Evolutionary conservation across 2,888 invertebrate genomes (phyloP).

Genomic region (Dynastes hyllus): DNA sequence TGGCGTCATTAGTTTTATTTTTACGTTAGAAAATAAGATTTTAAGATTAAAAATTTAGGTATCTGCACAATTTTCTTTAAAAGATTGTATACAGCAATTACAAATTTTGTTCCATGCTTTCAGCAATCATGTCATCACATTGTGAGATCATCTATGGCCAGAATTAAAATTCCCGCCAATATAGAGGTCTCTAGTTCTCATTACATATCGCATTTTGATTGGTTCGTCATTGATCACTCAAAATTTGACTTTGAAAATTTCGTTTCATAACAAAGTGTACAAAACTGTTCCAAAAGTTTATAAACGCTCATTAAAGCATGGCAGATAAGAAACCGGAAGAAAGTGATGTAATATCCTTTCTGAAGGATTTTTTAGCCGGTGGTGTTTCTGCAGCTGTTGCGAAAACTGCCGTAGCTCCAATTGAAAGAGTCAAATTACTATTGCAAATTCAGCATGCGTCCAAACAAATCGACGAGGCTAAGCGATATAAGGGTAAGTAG

Average conservation of each 20-base stretch:
- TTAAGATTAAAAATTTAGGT: too few species aligned
- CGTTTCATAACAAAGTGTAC: background rate
- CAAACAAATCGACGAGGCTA: conserved; percentile 88
- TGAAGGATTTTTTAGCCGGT: conserved; percentile 93
- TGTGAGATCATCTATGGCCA: too few species aligned
- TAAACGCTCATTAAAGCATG: background rate
- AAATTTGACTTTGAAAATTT: conserved; percentile 36
- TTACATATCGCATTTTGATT: conserved; percentile 2
- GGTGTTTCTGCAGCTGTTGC: conserved; percentile 95
- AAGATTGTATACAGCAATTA: too few species aligned
- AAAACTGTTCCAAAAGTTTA: conserved; percentile 1
- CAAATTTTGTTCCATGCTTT: too few species aligned
- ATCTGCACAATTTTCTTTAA: too few species aligned
- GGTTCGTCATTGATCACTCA: conserved; percentile 15
- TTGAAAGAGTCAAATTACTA: conserved; percentile 94
- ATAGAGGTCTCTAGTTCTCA: background rate
- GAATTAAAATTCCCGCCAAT: conserved; percentile 31
- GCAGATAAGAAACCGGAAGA: background rate
- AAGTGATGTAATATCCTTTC: conserved; percentile 86
- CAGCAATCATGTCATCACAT: too few species aligned
- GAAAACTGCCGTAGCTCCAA: conserved; percentile 95
- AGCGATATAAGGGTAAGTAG: conserved; percentile 84
- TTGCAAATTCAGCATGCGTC: conserved; percentile 96
- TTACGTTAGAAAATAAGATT: too few species aligned
- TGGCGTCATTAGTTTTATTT: too few species aligned